Evolutionary conservation across 2,888 invertebrate species (phyloP), one percentile per base, ranked within the genome.

Genomic region (Furcula furcula): DNA sequence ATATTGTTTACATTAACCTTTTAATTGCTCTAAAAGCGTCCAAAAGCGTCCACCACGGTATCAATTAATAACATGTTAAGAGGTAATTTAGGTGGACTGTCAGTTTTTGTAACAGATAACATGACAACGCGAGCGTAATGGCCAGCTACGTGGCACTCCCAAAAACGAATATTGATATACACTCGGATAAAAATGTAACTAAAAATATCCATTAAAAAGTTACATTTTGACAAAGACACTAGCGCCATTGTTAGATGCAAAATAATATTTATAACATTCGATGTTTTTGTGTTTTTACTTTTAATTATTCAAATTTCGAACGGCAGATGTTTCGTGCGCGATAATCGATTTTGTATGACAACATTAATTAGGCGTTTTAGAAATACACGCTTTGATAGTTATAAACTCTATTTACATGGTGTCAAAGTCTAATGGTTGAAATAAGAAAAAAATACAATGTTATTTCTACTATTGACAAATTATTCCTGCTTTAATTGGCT

Each of bases 231-330:
- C 20, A 4, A 37, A 40, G 40, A 50, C 4, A 40, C 52, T 55
- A 59, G 50, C 47, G 50, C 43, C 40, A 25, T 16, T 28, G 13
- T 13, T 10, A 4, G 19, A 3, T 1, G 29, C 29, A 34, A 25
- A 16, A 4, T 26, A 36, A 47, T 20, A 43, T 40, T 22, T n/a
- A n/a, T n/a, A n/a, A n/a, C n/a, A n/a, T 45, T 41, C 33, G 31
- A 35, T 25, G 47, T 48, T 38, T 25, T 45, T 34, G 18, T 65
- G 58, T 65, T 65, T 75, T 72, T 78, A 72, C 31, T 68, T 71
- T 75, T 81, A 76, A 86, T 85, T 85, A 85, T 83, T 85, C 70
- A 84, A 86, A 85, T 81, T 80, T 78, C 46, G 77, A 81, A 80
- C 73, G 65, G 80, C 86, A 85, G 85, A 86, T 86, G 86, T 73